Evolutionary conservation across 2,797 vertebrate species (phyloP).

Genomic region (Spinibarbus caldwelli): DNA sequence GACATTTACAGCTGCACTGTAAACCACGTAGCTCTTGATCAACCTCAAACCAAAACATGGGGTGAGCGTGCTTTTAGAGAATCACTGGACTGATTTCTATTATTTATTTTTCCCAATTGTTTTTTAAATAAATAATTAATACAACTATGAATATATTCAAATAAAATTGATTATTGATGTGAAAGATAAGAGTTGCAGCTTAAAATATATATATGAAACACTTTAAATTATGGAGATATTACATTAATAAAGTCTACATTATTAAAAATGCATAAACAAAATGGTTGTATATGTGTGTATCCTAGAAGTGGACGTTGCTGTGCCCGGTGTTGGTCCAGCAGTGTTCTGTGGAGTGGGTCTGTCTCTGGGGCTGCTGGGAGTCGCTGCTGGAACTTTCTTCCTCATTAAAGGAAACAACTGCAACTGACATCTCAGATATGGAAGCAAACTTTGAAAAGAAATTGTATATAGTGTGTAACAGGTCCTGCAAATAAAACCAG

Average conservation of each 20-base stretch:
- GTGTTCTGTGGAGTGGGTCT: constrained; percentile 56
- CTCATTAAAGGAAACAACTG: constrained; percentile 52
- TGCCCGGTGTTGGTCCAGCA: constrained; percentile 31
- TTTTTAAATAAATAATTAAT: neutral
- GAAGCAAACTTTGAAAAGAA: neutral
- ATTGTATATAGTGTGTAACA: neutral
- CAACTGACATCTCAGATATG: neutral
- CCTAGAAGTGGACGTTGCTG: constrained; percentile 29
- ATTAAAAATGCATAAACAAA: neutral
- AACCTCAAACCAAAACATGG: constrained; percentile 69
- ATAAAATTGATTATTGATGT: neutral
- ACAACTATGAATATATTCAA: neutral
- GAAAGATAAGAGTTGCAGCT: neutral
- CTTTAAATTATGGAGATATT: neutral
- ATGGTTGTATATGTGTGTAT: constrained; percentile 15
- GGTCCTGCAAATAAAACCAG: neutral
- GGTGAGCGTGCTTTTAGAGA: constrained; percentile 65
- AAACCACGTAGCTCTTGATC: constrained; percentile 65
- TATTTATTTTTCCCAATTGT: neutral
- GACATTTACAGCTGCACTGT: constrained; percentile 78
- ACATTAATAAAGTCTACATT: neutral
- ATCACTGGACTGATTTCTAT: neutral
- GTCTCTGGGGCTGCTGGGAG: constrained; percentile 49
- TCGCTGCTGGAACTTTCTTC: constrained; percentile 52
- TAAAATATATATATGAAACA: neutral